These are phyloP conservation scores for Myxocyprinus asiaticus DNA, from an alignment of 2,113 vertebrate species.

Conservation along the genomic window DNA sequence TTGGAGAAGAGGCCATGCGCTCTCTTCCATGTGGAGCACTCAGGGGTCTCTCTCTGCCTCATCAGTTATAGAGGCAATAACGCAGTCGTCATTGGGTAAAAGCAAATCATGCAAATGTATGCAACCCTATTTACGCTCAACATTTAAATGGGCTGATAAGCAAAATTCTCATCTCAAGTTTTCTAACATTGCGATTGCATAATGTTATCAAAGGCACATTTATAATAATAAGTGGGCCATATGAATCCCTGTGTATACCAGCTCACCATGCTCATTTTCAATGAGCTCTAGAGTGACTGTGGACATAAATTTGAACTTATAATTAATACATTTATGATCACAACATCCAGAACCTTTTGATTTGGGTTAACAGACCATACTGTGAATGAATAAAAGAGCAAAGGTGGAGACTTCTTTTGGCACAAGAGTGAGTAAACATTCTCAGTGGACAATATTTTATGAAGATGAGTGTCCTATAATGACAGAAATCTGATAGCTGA, in stretches of 20 bases:
- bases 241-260: neutral
- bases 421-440: no score
- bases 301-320: no score
- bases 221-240: neutral
- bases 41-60: neutral
- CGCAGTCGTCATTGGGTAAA: neutral
- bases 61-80: neutral
- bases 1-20: neutral
- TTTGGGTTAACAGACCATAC: no score
- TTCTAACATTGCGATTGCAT: neutral
- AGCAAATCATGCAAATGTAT: neutral
- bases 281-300: no score
- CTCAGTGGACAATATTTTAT: no score
- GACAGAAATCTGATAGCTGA: no score
- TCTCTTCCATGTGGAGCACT: neutral
- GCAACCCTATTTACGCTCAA: neutral
- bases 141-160: neutral
- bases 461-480: no score
- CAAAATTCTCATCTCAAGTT: neutral
- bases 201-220: neutral
- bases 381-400: no score
- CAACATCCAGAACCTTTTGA: no score
- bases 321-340: no score
- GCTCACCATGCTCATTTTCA: neutral
- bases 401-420: no score